Percentiles rank a stretch among this genome's conserved stretches.
Conservation (phyloP, 2,888 invertebrate species). For the Syrista parreyssii region DNA sequence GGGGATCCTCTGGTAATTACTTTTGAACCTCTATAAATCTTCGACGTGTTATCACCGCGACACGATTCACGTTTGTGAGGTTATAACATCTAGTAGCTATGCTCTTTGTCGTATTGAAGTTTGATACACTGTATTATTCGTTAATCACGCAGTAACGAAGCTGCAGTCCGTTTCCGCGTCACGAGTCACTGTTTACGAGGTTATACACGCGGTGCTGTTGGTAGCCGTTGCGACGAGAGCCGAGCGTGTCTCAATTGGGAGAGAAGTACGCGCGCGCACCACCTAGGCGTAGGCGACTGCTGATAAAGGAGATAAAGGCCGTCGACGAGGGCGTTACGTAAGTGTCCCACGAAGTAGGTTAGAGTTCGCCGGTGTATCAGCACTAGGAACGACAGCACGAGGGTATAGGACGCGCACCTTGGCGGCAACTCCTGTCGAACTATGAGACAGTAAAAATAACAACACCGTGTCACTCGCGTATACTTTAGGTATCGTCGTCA, state of each 20-base stretch:
- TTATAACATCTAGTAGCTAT: not conserved
- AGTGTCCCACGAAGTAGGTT: conserved; percentile 13
- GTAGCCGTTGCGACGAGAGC: not conserved
- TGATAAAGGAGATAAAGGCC: conserved; percentile 39
- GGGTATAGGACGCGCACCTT: conserved; percentile 1
- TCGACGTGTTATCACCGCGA: not conserved
- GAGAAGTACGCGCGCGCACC: not conserved
- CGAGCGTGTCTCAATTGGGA: not conserved
- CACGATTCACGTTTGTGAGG: not conserved
- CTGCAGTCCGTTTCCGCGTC: not conserved
- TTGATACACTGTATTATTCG: not conserved
- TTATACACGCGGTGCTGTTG: not conserved
- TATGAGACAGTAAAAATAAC: not conserved
- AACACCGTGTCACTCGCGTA: not conserved
- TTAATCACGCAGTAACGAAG: not conserved
- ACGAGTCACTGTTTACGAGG: not conserved
- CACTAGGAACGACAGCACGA: conserved; percentile 12
- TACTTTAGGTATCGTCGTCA: not conserved
- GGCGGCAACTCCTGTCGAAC: not conserved
- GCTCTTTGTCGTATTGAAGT: not conserved
- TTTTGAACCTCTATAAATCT: not conserved
- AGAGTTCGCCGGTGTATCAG: conserved; percentile 8
- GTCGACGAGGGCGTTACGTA: conserved; percentile 30
- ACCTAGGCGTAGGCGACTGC: conserved; percentile 15
- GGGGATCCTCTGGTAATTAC: not conserved